Percentiles rank a stretch among this genome's conserved stretches.
These are phyloP conservation scores for Premnoplex brunnescens DNA, from an alignment of 2,797 vertebrate species.

Conservation along the genomic window DNA sequence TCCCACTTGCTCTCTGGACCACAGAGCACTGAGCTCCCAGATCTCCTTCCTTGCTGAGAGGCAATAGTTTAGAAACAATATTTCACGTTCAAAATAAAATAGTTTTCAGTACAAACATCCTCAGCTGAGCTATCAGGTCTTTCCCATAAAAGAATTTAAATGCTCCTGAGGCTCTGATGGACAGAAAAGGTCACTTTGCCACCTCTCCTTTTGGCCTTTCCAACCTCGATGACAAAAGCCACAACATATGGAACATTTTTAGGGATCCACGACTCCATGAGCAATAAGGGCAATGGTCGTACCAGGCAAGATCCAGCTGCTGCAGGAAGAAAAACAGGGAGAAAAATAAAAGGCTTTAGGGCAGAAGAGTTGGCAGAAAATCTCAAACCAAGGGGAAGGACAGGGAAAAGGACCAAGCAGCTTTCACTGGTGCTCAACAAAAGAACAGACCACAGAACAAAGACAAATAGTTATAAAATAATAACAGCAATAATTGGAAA, in stretches of 20 bases:
- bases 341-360: background rate
- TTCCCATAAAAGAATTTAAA: background rate
- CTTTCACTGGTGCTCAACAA: background rate
- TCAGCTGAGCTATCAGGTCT: background rate
- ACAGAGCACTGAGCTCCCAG: background rate
- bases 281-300: background rate
- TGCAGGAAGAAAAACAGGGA: background rate
- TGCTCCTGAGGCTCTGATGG: background rate
- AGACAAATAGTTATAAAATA: background rate
- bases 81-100: background rate
- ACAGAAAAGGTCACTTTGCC: background rate
- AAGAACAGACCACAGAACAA: background rate
- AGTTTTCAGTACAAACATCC: background rate
- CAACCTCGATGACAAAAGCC: background rate
- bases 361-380: background rate
- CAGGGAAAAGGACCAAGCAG: background rate
- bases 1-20: background rate
- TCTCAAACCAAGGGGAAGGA: background rate
- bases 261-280: background rate
- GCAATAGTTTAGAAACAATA: background rate
- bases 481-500: background rate
- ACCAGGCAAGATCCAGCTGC: background rate
- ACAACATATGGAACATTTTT: background rate
- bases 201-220: background rate
- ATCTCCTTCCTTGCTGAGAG: background rate